A percentile compares a stretch with the other conserved stretches of the same genome.
Evolutionary conservation across 2,888 invertebrate genomes (phyloP).

Genomic region (Rhagium mordax): DNA sequence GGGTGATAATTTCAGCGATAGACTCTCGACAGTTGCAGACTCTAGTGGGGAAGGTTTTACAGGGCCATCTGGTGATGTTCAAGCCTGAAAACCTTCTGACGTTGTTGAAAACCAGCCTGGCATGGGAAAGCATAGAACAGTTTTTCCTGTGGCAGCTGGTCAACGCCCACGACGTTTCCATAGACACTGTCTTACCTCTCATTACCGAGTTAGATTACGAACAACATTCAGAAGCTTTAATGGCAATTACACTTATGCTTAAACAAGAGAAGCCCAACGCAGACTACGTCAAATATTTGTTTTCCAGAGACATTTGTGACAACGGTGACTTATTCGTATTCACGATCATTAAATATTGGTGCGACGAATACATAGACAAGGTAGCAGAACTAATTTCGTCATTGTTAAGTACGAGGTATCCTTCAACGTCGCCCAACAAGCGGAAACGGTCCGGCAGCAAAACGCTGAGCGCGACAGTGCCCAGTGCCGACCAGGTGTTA

Average conservation of each 20-base stretch:
- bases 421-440: conserved; percentile 91
- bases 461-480: conserved; percentile 79
- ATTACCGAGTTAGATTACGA: conserved; percentile 85
- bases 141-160: conserved; percentile 97
- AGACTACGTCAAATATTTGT: conserved; percentile 87
- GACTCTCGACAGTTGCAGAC: conserved; percentile 93
- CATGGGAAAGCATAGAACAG: conserved; percentile 98
- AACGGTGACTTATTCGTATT: conserved; percentile 90
- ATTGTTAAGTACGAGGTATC: conserved; percentile 86
- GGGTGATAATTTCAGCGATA: conserved; percentile 91
- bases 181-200: conserved; percentile 89
- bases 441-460: conserved; percentile 86
- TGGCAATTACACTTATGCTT: conserved; percentile 90
- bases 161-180: conserved; percentile 92
- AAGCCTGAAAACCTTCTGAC: conserved; percentile 83
- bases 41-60: conserved; percentile 87
- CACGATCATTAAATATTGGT: conserved; percentile 94
- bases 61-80: conserved; percentile 82
- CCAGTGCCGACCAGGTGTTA: conserved; percentile 88
- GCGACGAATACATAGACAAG: conserved; percentile 92
- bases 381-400: conserved; percentile 86
- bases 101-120: conserved; percentile 86
- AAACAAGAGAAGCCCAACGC: conserved; percentile 93
- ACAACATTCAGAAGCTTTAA: conserved; percentile 93
- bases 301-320: conserved; percentile 73